These are phyloP conservation scores for Catharus fuscescens DNA, from an alignment of 2,113 vertebrate genomes.

Conservation along the genomic window DNA sequence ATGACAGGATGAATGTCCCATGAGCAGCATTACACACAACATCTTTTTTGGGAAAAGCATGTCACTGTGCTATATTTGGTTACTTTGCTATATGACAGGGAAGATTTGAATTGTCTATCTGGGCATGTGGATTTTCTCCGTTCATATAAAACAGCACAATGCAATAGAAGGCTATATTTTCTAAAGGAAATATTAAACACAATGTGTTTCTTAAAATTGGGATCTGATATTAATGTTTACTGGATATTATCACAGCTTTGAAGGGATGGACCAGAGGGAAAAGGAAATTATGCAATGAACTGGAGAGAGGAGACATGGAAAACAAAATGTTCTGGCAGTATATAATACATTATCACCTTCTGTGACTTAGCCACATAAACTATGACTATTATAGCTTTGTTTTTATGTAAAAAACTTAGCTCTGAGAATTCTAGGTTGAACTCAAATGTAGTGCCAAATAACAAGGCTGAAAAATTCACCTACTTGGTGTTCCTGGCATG, in stretches of 20 bases:
- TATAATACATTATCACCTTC: background rate
- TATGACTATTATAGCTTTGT: background rate
- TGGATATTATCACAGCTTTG: background rate
- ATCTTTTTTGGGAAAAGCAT: background rate
- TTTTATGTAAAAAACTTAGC: background rate
- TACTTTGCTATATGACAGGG: background rate
- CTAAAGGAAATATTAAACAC: background rate
- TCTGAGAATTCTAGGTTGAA: background rate
- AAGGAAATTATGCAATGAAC: background rate
- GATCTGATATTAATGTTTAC: background rate
- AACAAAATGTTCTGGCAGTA: background rate
- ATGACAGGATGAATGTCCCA: background rate
- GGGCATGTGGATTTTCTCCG: background rate
- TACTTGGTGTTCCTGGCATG: background rate
- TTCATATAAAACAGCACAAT: background rate
- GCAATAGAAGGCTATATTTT: background rate
- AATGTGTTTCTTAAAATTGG: background rate
- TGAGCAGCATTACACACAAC: background rate
- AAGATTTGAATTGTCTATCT: background rate
- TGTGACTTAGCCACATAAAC: background rate
- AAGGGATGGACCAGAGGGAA: background rate
- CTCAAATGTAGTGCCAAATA: background rate
- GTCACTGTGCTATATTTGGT: background rate
- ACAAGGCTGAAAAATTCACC: background rate
- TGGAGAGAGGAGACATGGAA: background rate